Conservation (phyloP, 2,797 vertebrate species). For the Peromyscus attwateri region DNA sequence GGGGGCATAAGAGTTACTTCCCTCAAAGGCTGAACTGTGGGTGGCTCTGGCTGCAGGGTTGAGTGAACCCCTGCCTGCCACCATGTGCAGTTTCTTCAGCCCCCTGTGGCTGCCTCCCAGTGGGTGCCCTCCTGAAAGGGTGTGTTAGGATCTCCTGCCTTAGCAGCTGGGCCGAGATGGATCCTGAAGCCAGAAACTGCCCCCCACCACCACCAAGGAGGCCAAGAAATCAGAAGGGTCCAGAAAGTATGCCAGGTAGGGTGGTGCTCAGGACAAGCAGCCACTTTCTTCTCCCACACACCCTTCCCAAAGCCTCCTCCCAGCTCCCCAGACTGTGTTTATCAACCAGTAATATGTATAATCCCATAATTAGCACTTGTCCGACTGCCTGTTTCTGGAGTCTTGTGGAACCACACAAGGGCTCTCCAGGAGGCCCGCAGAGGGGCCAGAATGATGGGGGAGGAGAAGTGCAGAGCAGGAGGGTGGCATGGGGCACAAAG, state of each 20-base stretch:
- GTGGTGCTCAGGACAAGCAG: background rate
- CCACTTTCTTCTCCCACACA: background rate
- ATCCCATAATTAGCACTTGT: slow-evolving; percentile 49
- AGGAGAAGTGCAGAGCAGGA: background rate
- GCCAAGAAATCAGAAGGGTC: background rate
- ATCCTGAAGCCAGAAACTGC: background rate
- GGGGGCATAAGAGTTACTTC: background rate
- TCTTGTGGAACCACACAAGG: background rate
- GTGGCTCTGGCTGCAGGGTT: background rate
- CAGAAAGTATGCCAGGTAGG: background rate
- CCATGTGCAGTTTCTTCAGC: too few species aligned
- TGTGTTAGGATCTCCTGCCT: background rate
- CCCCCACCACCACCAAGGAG: too few species aligned
- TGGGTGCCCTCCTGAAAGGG: background rate
- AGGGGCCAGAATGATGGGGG: background rate
- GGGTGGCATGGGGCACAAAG: background rate
- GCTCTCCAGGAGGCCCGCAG: background rate
- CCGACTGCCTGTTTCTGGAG: background rate
- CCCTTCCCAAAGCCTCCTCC: background rate
- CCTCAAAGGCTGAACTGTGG: background rate
- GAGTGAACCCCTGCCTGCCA: background rate
- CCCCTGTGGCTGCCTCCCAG: background rate
- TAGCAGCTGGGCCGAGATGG: background rate
- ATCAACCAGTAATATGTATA: background rate
- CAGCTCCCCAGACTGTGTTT: background rate